Evolutionary conservation across 23 tunicate species (phyloP).

Genomic region (Halocynthia aurantium): DNA sequence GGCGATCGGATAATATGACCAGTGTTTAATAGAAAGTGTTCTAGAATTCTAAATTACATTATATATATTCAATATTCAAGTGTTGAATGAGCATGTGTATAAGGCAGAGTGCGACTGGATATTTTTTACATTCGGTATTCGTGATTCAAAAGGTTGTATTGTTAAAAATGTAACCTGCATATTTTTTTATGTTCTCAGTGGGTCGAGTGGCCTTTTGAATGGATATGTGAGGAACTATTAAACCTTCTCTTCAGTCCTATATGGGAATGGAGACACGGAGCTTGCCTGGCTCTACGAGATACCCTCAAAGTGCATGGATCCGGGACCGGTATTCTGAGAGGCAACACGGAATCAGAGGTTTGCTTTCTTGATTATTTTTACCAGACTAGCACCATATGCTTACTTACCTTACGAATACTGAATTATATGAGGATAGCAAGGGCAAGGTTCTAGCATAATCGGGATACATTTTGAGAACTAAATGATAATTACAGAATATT

Average conservation of each 20-base stretch:
- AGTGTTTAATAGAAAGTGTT: no score
- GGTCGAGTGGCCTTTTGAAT: conserved; percentile 90
- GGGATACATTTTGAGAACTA: background rate
- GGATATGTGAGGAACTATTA: conserved; percentile 64
- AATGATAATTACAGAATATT: background rate
- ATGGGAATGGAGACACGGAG: conserved; percentile 95
- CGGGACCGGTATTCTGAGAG: conserved; percentile 33
- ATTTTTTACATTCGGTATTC: no score
- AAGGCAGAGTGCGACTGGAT: no score
- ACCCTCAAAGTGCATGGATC: conserved; percentile 62
- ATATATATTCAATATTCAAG: no score
- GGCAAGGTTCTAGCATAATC: background rate
- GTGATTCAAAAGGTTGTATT: no score
- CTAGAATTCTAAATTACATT: no score
- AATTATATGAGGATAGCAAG: no score
- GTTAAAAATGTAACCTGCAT: no score
- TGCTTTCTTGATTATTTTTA: no score
- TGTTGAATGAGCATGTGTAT: no score
- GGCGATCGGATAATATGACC: no score
- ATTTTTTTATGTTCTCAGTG: conserved; percentile 37
- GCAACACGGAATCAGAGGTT: background rate
- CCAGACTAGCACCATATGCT: no score
- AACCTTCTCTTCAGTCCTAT: conserved; percentile 44
- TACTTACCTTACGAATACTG: background rate
- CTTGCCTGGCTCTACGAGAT: conserved; percentile 63